A percentile compares a stretch with the other conserved stretches of the same genome.
Conservation (phyloP, 1,140 invertebrate genomes). For the Nylanderia fulva region DNA sequence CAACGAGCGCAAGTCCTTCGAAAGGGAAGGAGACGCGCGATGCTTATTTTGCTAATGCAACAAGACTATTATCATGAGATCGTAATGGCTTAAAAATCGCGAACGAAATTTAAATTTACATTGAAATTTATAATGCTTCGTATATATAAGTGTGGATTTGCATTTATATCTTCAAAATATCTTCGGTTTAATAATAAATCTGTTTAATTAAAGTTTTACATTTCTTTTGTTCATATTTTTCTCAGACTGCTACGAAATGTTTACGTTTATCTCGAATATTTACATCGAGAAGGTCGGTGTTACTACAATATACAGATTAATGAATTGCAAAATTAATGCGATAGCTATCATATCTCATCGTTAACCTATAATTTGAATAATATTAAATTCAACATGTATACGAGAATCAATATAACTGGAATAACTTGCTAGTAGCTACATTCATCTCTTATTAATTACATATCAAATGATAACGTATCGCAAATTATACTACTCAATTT, state of each 20-base stretch:
- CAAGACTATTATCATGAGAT: constrained; percentile 11
- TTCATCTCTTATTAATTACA: constrained; percentile 45
- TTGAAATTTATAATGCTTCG: not conserved
- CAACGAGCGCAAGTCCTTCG: constrained; percentile 55
- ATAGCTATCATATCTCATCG: constrained; percentile 10
- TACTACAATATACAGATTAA: not conserved
- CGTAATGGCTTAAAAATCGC: constrained; percentile 25
- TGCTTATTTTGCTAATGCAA: constrained; percentile 36
- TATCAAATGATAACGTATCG: constrained; percentile 20
- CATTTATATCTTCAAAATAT: not conserved
- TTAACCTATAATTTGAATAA: constrained; percentile 20
- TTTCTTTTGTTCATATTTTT: not conserved
- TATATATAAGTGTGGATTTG: not conserved
- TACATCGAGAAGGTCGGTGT: not conserved
- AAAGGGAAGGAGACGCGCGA: constrained; percentile 38
- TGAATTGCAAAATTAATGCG: constrained; percentile 29
- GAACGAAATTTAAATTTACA: not conserved
- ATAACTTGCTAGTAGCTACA: not conserved
- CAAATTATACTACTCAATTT: constrained; percentile 43
- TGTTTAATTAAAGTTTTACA: not conserved
- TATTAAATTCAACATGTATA: constrained; percentile 4
- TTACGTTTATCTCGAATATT: not conserved
- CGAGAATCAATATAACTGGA: not conserved
- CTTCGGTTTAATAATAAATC: not conserved
- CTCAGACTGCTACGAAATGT: not conserved